Percentiles rank a stretch among this genome's conserved stretches.
These are phyloP conservation scores for Microplitis manilae DNA, from an alignment of 2,888 invertebrate species.

Conservation along the genomic window DNA sequence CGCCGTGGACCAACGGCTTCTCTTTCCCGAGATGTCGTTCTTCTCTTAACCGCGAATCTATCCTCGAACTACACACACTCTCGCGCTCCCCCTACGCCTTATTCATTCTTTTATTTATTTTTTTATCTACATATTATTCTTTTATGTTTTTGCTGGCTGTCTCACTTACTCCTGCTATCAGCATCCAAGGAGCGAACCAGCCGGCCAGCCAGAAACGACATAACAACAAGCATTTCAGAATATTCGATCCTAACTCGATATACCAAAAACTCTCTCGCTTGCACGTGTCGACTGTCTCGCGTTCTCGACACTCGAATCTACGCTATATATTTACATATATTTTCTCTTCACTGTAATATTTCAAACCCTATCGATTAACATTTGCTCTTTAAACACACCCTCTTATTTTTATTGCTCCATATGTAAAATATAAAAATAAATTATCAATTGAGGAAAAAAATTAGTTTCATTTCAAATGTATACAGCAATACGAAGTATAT, in stretches of 20 bases:
- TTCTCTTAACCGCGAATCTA: constrained; percentile 60
- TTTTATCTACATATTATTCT: background rate
- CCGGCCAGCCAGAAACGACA: background rate
- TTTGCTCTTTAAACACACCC: no score
- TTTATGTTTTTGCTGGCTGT: background rate
- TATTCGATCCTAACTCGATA: constrained; percentile 29
- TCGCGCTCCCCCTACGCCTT: background rate
- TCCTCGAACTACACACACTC: constrained; percentile 54
- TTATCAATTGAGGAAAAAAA: no score
- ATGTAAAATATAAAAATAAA: no score
- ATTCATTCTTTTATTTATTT: background rate
- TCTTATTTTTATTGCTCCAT: no score
- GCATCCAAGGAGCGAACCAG: no score
- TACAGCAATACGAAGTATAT: background rate
- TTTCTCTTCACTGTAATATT: background rate
- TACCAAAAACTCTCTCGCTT: constrained; percentile 27
- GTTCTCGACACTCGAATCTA: constrained; percentile 8
- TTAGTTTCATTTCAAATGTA: no score
- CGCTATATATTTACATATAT: constrained; percentile 20
- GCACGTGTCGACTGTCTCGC: constrained; percentile 30
- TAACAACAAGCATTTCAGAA: background rate
- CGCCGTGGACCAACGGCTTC: constrained; percentile 17
- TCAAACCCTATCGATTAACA: no score
- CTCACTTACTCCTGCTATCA: background rate
- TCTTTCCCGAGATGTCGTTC: constrained; percentile 49